These are phyloP conservation scores for Phylloscopus trochiloides DNA, from an alignment of 2,113 vertebrate species.

Conservation along the genomic window DNA sequence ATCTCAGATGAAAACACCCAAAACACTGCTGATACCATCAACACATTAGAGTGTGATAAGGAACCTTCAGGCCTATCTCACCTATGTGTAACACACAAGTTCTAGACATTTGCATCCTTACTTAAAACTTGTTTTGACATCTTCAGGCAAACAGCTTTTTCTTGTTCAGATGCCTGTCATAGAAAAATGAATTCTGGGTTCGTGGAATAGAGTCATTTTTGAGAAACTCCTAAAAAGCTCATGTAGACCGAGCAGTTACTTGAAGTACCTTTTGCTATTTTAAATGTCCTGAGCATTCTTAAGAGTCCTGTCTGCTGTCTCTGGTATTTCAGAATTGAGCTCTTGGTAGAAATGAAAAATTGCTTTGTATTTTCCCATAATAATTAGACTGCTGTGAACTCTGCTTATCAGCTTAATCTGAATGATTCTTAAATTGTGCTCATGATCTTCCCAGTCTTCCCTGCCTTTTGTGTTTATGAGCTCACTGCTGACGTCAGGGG, in stretches of 20 bases:
- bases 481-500: background rate
- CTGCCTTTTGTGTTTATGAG: background rate
- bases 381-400: background rate
- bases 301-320: background rate
- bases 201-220: background rate
- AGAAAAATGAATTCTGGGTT: background rate
- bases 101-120: background rate
- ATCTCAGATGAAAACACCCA: background rate
- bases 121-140: slow-evolving; percentile 24
- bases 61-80: slow-evolving; percentile 16
- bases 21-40: background rate
- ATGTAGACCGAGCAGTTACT: background rate
- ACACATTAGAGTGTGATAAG: background rate
- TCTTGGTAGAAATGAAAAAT: background rate
- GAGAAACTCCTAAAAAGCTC: background rate
- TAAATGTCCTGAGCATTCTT: background rate
- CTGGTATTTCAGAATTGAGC: background rate
- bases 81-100: background rate
- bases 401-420: background rate
- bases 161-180: background rate
- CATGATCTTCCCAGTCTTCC: background rate
- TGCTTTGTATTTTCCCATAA: background rate
- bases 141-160: background rate
- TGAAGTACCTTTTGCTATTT: background rate
- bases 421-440: background rate